Base-by-base conservation (phyloP, 2,113 vertebrate species). In the Coracopsis vasa region DNA sequence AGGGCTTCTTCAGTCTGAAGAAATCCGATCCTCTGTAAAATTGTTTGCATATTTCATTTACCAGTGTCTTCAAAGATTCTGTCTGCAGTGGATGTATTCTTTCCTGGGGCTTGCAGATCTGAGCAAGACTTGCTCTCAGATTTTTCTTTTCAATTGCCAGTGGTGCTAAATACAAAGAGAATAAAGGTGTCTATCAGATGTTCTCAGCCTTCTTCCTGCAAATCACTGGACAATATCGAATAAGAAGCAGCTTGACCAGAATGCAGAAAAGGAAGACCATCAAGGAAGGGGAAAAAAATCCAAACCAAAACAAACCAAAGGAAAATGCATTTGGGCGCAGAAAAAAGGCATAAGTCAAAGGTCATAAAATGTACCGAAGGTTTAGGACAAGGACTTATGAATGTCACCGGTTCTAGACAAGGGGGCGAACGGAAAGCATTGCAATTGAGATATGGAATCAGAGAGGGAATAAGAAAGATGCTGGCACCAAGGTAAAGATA, bases 21-120 rank as follows among this genome's bases (percentile, higher is more conserved):
- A 92, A 91, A 95, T 58, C 27, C 47, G 39, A 89, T 47, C 27
- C 54, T 71, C 83, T 67, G 35, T 88, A 89, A 95, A 91, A 89
- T 48, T 79, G 73, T 96, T 89, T 88, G 61, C 83, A 69, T 90
- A 75, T 90, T 96, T 94, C 44, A 71, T 88, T 92, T 88, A 84
- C 39, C 9, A 92, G 60, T 35, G 74, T 94, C 65, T 88, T 92
- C 86, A 95, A 93, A 94, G 35, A 67, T 92, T 92, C 67, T 88
- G 48, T 81, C 86, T 92, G 39, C 80, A 87, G 31, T 92, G 75
- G 53, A 61, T 75, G 12, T 85, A 79, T 72, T 93, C 62, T 92
- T 89, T 91, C 88, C 80, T 39, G 71, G 20, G 69, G 53, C 73
- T 91, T 92, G 41, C 62, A 90, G 70, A 91, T 91, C 78, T 70